Percentiles rank a stretch among this genome's conserved stretches.
Conservation (phyloP, 53 echinoderm and acorn worm genomes). For the Antedon mediterranea region DNA sequence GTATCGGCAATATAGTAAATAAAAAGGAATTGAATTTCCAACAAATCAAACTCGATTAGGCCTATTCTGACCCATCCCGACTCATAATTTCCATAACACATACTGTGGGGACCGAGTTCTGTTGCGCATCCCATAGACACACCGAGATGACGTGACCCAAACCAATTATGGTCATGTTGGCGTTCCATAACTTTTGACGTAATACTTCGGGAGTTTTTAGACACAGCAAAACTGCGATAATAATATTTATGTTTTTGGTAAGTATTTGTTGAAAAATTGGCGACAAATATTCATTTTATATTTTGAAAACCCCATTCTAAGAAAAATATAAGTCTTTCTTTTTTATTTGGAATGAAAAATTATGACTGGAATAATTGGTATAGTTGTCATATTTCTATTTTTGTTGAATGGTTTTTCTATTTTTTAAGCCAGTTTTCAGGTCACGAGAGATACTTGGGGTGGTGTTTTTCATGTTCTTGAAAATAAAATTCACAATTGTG, state of each 20-base stretch:
- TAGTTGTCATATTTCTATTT: neutral
- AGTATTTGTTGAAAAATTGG: neutral
- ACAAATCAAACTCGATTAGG: too few species aligned
- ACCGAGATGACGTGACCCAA: too few species aligned
- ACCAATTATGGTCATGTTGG: neutral
- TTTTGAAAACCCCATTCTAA: neutral
- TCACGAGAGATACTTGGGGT: neutral
- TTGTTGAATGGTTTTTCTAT: neutral
- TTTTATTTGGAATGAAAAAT: neutral
- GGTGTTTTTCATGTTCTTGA: neutral
- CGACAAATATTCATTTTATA: neutral
- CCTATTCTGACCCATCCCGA: too few species aligned
- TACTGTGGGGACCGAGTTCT: too few species aligned
- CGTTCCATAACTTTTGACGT: slow-evolving; percentile 1
- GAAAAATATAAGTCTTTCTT: neutral
- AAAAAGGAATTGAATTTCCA: too few species aligned
- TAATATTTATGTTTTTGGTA: neutral
- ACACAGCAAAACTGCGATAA: neutral
- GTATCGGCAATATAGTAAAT: too few species aligned
- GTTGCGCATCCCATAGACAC: too few species aligned
- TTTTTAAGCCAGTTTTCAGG: neutral
- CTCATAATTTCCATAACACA: too few species aligned
- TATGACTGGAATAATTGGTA: neutral
- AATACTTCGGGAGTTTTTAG: neutral
- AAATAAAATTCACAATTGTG: neutral